phyloP scores from a whole-genome alignment of 1,140 invertebrate genomes.

The Sycophaga agraensis region DNA sequence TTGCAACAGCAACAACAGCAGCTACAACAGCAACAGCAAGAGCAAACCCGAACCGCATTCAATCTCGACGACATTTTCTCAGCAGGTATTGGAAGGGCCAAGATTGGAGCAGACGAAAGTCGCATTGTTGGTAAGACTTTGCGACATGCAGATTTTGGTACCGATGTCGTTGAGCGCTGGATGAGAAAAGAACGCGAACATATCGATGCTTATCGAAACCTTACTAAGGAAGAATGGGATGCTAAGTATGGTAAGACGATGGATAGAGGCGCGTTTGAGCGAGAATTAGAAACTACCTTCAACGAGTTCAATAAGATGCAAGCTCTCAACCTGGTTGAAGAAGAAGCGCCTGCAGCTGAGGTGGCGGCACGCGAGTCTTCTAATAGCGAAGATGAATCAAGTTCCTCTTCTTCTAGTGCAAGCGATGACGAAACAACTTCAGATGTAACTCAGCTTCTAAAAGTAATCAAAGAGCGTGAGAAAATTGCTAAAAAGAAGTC shows the following conservation, averaged over 20 bases:
- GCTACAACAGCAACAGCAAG: not conserved
- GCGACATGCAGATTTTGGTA: not conserved
- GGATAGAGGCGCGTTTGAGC: slow-evolving; percentile 25
- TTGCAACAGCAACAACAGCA: not conserved
- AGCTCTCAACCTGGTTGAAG: slow-evolving; percentile 1
- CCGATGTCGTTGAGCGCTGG: slow-evolving; percentile 34
- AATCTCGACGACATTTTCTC: slow-evolving; percentile 47
- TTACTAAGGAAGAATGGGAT: slow-evolving; percentile 55
- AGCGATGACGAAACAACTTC: slow-evolving; percentile 35
- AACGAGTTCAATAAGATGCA: slow-evolving; percentile 18
- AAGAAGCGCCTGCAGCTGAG: not conserved
- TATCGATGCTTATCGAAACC: slow-evolving; percentile 46
- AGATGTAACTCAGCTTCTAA: slow-evolving; percentile 45
- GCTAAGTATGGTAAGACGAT: slow-evolving; percentile 42
- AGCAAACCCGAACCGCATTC: slow-evolving; percentile 20
- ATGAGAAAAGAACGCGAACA: slow-evolving; percentile 41
- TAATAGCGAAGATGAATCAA: slow-evolving; percentile 29
- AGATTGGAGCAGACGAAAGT: slow-evolving; percentile 4
- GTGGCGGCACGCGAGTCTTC: not conserved
- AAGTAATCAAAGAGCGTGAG: slow-evolving; percentile 53
- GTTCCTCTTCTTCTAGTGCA: slow-evolving; percentile 29
- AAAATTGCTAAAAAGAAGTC: slow-evolving; percentile 51
- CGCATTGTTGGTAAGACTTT: not conserved
- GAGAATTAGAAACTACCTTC: slow-evolving; percentile 20
- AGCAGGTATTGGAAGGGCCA: slow-evolving; percentile 42